Evolutionary conservation across 2,113 vertebrate species (phyloP).

Genomic region (Pteropus alecto): DNA sequence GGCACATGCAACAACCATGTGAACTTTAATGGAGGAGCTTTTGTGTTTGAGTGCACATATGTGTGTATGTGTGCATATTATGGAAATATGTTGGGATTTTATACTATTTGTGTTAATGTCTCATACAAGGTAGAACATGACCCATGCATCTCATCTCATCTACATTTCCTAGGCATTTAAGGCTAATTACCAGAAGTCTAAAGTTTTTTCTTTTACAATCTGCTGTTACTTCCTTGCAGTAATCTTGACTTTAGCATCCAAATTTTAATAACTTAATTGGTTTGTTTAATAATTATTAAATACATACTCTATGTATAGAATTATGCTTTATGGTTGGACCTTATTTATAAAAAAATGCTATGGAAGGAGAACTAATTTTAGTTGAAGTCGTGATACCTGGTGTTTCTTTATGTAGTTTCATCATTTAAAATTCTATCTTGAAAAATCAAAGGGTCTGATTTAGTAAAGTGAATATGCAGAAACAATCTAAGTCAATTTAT

Average conservation of each 20-base stretch:
- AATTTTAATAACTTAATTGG: conserved; percentile 7
- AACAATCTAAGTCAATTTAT: not conserved
- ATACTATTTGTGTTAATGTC: not conserved
- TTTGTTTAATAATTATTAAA: not conserved
- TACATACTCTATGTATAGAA: not conserved
- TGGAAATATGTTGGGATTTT: not conserved
- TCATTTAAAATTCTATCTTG: not conserved
- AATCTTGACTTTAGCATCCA: not conserved
- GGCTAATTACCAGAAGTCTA: not conserved
- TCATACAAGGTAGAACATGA: not conserved
- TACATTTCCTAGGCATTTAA: not conserved
- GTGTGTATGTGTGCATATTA: not conserved
- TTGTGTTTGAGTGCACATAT: not conserved
- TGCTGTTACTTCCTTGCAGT: not conserved
- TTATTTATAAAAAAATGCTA: not conserved
- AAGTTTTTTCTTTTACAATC: not conserved
- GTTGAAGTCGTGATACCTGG: not conserved
- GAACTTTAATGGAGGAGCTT: not conserved
- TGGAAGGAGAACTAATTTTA: not conserved
- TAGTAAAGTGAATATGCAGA: not conserved
- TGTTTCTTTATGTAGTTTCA: not conserved
- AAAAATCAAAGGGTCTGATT: not conserved
- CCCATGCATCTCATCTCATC: not conserved
- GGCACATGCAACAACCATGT: not conserved
- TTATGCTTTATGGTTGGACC: not conserved